Conservation (phyloP, 2,888 invertebrate species). For the Drosophila paranaensis region DNA sequence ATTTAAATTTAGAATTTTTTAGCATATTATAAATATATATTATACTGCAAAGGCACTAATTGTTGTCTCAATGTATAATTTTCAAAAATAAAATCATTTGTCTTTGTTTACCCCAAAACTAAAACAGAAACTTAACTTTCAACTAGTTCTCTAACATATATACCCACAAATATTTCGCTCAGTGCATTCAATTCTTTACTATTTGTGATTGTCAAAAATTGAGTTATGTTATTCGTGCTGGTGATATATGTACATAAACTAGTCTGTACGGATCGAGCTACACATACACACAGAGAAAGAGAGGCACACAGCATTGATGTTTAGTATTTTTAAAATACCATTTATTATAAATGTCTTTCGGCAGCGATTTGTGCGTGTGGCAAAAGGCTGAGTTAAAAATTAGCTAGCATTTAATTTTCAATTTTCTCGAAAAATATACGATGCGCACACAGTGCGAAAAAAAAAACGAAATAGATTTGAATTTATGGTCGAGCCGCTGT, state of each 20-base stretch:
- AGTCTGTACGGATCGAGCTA: constrained; percentile 6
- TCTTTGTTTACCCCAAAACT: background rate
- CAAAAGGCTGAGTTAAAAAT: constrained; percentile 38
- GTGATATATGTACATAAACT: constrained; percentile 11
- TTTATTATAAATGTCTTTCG: constrained; percentile 42
- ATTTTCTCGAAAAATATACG: constrained; percentile 51
- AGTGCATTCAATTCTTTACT: constrained; percentile 1
- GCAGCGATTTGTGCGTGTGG: constrained; percentile 57
- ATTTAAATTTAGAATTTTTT: constrained; percentile 5
- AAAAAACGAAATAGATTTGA: constrained; percentile 51
- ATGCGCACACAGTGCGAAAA: constrained; percentile 38
- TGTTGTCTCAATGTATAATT: background rate
- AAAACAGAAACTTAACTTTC: background rate
- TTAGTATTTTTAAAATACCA: constrained; percentile 37
- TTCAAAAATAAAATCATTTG: background rate
- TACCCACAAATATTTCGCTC: background rate
- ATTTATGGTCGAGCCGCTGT: constrained; percentile 66
- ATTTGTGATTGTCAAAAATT: constrained; percentile 22
- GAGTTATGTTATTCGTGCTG: constrained; percentile 21
- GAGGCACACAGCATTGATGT: background rate
- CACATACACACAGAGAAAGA: background rate
- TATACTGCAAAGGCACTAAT: background rate
- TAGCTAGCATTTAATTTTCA: constrained; percentile 57
- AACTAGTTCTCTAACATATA: background rate
- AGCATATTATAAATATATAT: background rate